phyloP scores from a whole-genome alignment of 2,888 invertebrate genomes.

The Drosophila birchii region DNA sequence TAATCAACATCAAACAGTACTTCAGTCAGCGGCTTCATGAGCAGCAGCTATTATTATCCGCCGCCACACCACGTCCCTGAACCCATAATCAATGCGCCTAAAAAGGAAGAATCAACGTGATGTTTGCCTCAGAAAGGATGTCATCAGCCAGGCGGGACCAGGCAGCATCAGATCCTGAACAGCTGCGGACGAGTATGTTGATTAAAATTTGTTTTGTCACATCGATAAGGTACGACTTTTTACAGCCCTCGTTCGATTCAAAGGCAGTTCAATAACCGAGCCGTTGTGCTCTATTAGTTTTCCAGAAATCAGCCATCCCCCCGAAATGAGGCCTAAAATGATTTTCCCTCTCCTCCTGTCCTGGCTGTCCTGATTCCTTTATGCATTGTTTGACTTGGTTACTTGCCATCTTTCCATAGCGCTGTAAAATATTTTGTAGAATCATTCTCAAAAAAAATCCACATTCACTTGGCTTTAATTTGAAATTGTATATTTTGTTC shows the following conservation, averaged over 20 bases:
- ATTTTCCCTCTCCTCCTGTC: constrained; percentile 1
- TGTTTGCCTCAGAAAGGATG: constrained; percentile 75
- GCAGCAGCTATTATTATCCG: constrained; percentile 78
- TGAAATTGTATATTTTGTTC: neutral
- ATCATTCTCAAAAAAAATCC: constrained; percentile 5
- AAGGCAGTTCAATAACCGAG: constrained; percentile 74
- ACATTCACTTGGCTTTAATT: constrained; percentile 16
- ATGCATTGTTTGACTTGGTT: constrained; percentile 51
- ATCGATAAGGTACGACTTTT: constrained; percentile 74
- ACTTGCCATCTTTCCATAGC: constrained; percentile 7
- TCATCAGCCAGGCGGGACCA: constrained; percentile 65
- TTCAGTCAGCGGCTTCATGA: constrained; percentile 50
- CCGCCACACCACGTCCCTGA: constrained; percentile 9
- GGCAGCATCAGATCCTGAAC: constrained; percentile 32
- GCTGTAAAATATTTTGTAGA: constrained; percentile 14
- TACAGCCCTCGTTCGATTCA: constrained; percentile 54
- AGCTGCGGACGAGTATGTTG: constrained; percentile 64
- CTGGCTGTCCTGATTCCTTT: constrained; percentile 32
- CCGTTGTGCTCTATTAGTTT: constrained; percentile 69
- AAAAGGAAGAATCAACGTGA: constrained; percentile 69
- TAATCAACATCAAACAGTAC: constrained; percentile 78
- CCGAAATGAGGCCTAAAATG: constrained; percentile 54
- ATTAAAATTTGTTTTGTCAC: constrained; percentile 78
- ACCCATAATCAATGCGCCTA: constrained; percentile 74
- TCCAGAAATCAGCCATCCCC: constrained; percentile 31